Evolutionary conservation across 2,113 vertebrate species (phyloP), one percentile per base, ranked within the genome.

Genomic region (Tragelaphus strepsiceros): DNA sequence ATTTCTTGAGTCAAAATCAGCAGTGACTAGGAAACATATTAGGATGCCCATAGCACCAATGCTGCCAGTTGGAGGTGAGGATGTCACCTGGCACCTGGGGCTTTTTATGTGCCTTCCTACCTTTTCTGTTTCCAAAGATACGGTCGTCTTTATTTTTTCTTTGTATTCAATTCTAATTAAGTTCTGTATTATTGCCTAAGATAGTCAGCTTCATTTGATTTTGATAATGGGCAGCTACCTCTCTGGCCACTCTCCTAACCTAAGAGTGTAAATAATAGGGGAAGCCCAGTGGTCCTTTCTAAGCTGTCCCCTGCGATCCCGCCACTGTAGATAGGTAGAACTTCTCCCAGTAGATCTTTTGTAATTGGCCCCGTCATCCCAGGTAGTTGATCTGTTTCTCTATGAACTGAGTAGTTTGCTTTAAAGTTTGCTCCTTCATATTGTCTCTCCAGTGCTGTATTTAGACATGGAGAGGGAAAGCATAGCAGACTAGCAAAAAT

Each of bases 141-240:
- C 6, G 88, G 22, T 54, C 2, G 7, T 71, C 30, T 32, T 94
- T 86, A 24, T 96, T 91, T 64, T 56, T 35, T 80, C 30, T 53
- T 59, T 91, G 39, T 80, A 56, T 80, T 62, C 2, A 32, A 12
- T 83, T 94, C 21, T 81, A 46, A 2, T 81, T 85, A 54, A 16
- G 64, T 82, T 19, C 14, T 84, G 88, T 96, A 49, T 85, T 53
- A 91, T 77, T 94, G 58, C 5, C 2, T 86, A 49, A 49, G 28
- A 19, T 56, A 71, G 21, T 93, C 54, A 30, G 8, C 16, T 93
- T 91, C 10, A 35, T 90, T 91, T 67, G n/a, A 43, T 43, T 93
- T 86, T 61, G 10, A 74, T 59, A 46, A 28, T 64, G 64, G n/a
- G n/a, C 12, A 35, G 1, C 21, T 58, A 10, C 17, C 4, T 46